Conservation (phyloP, 2,113 vertebrate species). For the Seriola dumerili region DNA sequence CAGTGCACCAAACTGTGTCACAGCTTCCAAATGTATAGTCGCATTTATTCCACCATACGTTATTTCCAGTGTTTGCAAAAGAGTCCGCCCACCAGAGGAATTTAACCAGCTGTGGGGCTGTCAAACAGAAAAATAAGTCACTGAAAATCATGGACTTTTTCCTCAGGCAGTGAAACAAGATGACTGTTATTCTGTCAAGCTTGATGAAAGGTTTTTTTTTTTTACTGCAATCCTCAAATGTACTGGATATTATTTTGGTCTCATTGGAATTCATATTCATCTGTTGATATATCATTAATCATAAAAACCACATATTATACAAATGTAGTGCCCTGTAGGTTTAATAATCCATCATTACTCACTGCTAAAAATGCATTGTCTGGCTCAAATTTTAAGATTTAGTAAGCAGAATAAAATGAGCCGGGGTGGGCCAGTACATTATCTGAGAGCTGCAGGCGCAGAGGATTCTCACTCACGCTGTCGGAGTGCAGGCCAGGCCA, state of each 20-base stretch:
- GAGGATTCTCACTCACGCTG: constrained; percentile 36
- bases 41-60: not conserved
- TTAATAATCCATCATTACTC: constrained; percentile 43
- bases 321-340: constrained; percentile 10
- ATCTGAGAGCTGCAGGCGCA: constrained; percentile 27
- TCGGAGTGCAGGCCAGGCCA: constrained; percentile 21
- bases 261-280: constrained; percentile 25
- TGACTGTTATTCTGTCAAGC: constrained; percentile 26
- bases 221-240: constrained; percentile 15
- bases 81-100: not conserved
- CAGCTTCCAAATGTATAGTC: not conserved
- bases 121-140: constrained; percentile 13
- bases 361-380: constrained; percentile 28
- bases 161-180: constrained; percentile 37
- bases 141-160: constrained; percentile 17
- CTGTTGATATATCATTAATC: constrained; percentile 33
- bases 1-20: not conserved
- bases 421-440: constrained; percentile 12
- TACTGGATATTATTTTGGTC: constrained; percentile 26
- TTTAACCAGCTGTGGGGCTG: constrained; percentile 14
- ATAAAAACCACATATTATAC: constrained; percentile 16
- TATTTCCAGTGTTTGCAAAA: not conserved
- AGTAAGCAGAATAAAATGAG: constrained; percentile 36
- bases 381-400: constrained; percentile 29
- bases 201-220: not conserved